Conservation (phyloP, 2,113 vertebrate genomes). For the Raja brachyura region DNA sequence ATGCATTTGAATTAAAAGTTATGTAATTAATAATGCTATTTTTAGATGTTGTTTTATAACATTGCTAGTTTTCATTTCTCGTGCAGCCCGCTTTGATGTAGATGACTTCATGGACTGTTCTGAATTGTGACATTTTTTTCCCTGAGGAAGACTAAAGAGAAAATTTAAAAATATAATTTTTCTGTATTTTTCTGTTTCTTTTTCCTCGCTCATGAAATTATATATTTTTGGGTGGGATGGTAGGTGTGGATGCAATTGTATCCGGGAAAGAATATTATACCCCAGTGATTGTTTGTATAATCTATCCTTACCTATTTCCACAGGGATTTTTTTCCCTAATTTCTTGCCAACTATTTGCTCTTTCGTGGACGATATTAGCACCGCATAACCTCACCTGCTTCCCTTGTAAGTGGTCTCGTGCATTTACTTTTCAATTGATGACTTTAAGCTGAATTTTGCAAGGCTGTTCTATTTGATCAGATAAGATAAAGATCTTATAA, state of each 20-base stretch:
- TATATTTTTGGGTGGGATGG: not conserved
- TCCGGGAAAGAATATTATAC: not conserved
- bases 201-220: not conserved
- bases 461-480: not conserved
- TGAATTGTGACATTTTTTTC: not conserved
- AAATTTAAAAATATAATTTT: not conserved
- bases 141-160: not conserved
- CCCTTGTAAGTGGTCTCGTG: not conserved
- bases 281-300: not conserved
- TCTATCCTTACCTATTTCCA: not conserved
- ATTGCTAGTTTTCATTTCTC: not conserved
- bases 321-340: not conserved
- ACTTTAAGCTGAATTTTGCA: not conserved
- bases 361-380: not conserved
- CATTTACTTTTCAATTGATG: not conserved
- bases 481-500: not conserved
- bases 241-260: not conserved
- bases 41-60: not conserved
- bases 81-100: not conserved
- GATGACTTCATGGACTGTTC: not conserved
- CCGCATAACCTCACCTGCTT: not conserved
- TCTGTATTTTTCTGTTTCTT: not conserved
- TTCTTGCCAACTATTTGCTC: not conserved
- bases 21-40: not conserved
- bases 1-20: not conserved